phyloP scores from a whole-genome alignment of 2,797 vertebrate species.

The Miichthys miiuy region DNA sequence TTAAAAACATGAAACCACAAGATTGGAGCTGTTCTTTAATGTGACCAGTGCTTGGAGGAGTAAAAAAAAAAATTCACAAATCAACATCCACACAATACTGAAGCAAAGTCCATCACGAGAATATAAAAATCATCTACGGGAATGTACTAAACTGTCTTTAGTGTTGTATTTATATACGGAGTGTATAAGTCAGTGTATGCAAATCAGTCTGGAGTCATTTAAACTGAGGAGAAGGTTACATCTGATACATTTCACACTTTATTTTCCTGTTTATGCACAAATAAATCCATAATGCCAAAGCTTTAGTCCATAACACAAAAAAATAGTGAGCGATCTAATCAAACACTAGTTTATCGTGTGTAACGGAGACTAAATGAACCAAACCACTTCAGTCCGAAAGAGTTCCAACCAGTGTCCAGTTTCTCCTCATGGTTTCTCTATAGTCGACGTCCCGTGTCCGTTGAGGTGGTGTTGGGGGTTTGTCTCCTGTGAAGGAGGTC shows the following conservation, averaged over 20 bases:
- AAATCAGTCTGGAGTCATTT: not conserved
- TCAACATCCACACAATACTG: not conserved
- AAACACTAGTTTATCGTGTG: constrained; percentile 6
- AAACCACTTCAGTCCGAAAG: constrained; percentile 9
- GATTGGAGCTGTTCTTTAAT: constrained; percentile 51
- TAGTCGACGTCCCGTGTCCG: constrained; percentile 83
- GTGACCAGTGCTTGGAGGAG: not conserved
- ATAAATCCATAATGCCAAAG: not conserved
- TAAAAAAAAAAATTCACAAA: constrained; percentile 12
- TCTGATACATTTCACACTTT: not conserved
- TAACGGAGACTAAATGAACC: constrained; percentile 22
- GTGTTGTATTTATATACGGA: not conserved
- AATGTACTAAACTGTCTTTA: not conserved
- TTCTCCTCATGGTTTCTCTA: constrained; percentile 86
- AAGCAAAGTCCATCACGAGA: not conserved
- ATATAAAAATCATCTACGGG: not conserved
- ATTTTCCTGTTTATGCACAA: not conserved
- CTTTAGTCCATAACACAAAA: not conserved
- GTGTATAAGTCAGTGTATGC: no score
- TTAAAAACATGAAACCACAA: constrained; percentile 40
- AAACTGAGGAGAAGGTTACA: constrained; percentile 5
- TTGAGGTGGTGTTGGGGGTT: constrained; percentile 87
- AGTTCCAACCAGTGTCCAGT: not conserved
- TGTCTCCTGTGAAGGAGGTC: constrained; percentile 83
- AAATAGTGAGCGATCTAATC: not conserved